These are phyloP conservation scores for Silurus meridionalis DNA, from an alignment of 2,113 vertebrate genomes.

Conservation along the genomic window DNA sequence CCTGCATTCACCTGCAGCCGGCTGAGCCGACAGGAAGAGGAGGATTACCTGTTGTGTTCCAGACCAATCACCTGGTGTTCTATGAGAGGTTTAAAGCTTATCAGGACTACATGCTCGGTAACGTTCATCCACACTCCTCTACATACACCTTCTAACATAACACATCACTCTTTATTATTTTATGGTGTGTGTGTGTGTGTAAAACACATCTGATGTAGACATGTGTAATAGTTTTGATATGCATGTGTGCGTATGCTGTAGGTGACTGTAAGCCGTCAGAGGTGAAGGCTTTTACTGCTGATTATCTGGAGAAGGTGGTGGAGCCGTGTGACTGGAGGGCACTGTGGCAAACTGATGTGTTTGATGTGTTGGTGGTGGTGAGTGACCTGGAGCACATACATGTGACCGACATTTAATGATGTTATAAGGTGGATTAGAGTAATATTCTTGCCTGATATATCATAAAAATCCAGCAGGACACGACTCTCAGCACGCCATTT, in stretches of 20 bases:
- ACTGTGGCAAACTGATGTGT: constrained; percentile 84
- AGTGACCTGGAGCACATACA: constrained; percentile 35
- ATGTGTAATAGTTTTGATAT: background rate
- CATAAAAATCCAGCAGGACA: too few species aligned
- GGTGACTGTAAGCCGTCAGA: constrained; percentile 94
- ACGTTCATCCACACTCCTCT: constrained; percentile 17
- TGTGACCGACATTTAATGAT: background rate
- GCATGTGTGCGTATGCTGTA: constrained; percentile 56
- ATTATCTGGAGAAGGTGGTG: constrained; percentile 90
- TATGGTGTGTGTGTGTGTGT: background rate
- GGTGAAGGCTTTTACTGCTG: constrained; percentile 84
- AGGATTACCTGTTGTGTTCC: constrained; percentile 81
- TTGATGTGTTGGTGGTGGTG: constrained; percentile 90
- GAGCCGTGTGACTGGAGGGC: constrained; percentile 89
- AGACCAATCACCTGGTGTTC: constrained; percentile 84
- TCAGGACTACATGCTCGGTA: constrained; percentile 94
- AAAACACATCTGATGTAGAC: too few species aligned
- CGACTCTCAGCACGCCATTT: too few species aligned
- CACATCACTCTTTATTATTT: background rate
- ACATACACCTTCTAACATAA: background rate
- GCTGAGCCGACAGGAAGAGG: constrained; percentile 62
- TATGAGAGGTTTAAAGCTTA: constrained; percentile 91
- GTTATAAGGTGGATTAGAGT: background rate
- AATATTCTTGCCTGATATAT: background rate
- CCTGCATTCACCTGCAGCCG: constrained; percentile 70